phyloP scores from a whole-genome alignment of 2,888 invertebrate genomes.

The Uropetala carovei region DNA sequence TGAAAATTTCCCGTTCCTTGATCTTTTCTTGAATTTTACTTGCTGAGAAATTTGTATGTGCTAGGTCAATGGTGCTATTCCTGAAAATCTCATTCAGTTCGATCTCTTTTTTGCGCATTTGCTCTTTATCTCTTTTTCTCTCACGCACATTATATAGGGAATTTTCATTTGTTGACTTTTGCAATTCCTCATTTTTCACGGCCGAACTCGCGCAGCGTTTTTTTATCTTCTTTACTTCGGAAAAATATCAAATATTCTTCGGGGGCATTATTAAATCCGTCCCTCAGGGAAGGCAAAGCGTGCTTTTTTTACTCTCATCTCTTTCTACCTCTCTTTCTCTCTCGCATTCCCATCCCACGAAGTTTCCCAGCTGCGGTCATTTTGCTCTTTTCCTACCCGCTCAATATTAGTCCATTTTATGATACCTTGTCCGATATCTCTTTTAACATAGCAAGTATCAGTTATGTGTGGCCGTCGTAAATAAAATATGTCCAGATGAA shows the following conservation, averaged over 20 bases:
- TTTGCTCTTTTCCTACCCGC: background rate
- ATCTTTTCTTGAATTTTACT: no score
- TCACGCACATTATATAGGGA: background rate
- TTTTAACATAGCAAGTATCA: no score
- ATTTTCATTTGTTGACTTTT: conserved; percentile 4
- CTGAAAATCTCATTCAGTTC: no score
- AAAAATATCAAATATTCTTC: conserved; percentile 32
- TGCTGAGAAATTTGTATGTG: no score
- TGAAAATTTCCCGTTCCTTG: no score
- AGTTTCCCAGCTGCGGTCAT: background rate
- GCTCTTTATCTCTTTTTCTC: no score
- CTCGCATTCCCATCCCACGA: background rate
- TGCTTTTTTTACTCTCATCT: background rate
- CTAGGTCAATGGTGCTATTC: no score
- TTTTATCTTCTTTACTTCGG: background rate
- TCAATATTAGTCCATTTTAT: background rate
- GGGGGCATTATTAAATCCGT: conserved; percentile 22
- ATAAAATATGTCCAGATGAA: no score
- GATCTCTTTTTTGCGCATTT: no score
- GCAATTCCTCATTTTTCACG: conserved; percentile 6
- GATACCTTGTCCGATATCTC: no score
- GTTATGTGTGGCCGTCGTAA: no score
- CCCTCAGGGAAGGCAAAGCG: background rate
- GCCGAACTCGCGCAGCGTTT: background rate
- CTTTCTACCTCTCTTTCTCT: background rate